Evolutionary conservation across 1,140 invertebrate genomes (phyloP), one percentile per base, ranked within the genome.

Genomic region (Saccostrea echinata): DNA sequence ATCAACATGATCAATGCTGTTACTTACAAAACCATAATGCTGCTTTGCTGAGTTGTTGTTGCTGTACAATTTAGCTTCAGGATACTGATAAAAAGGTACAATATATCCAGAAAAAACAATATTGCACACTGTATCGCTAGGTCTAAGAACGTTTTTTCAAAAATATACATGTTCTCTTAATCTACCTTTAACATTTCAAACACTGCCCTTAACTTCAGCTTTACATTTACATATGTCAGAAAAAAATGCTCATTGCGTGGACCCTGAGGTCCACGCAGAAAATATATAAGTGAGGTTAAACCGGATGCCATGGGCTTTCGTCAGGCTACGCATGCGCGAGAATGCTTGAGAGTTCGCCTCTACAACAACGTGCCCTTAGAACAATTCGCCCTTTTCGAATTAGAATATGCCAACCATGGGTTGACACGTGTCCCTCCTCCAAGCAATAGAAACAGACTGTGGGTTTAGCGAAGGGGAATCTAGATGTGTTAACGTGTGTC

Each of bases 21-120:
- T 30, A 3, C 18, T 12, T n/a, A 87, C 88, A 87, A 89, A 89
- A 8, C 84, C 82, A 13, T 33, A 81, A 85, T 85, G 53, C 1
- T 57, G 8, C 1, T 80, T 27, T 2, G 86, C 85, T 52, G 85
- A 89, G 64, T 68, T 84, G 51, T 89, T 89, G 64, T 89, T 87
- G 33, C 16, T 52, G 18, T n/a, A 55, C 12, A 89, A 57, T 33
- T 80, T 87, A 33, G 76, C 55, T 6, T 55, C 52, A 83, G 88
- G 88, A 57, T 18, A 57, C 13, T 57, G 55, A 57, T 21, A 57
- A 57, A 57, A 57, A 21, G 55, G 55, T 3, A 57, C 55, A 57
- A 57, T 57, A 3, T 57, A 18, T 57, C 55, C 55, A 21, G 55
- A 16, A 57, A 21, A 57, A 18, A 57, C 21, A 18, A 57, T 57